A percentile compares a stretch with the other conserved stretches of the same genome.
Conservation (phyloP, 2,113 vertebrate species). For the Fulmarus glacialis region DNA sequence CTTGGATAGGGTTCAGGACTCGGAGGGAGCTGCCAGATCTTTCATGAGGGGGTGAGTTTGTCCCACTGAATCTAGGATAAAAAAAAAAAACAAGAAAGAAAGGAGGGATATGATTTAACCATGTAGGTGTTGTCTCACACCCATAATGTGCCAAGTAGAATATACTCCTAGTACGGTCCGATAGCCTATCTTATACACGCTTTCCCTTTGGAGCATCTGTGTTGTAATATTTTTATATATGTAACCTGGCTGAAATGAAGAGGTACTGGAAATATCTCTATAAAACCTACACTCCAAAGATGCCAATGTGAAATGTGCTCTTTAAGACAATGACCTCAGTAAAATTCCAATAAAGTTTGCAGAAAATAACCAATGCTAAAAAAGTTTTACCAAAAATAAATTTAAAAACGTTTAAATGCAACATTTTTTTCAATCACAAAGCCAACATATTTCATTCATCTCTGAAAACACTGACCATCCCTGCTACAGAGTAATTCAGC, state of each 20-base stretch:
- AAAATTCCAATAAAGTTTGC: not conserved
- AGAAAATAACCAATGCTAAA: not conserved
- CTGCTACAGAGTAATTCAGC: not conserved
- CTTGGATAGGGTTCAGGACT: conserved; percentile 63
- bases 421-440: not conserved
- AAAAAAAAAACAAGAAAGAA: not conserved
- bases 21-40: conserved; percentile 54
- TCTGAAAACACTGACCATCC: not conserved
- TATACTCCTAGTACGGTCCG: not conserved
- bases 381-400: not conserved
- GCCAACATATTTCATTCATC: not conserved
- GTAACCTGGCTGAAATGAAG: not conserved
- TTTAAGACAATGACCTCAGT: not conserved
- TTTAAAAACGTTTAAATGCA: not conserved
- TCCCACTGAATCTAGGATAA: not conserved
- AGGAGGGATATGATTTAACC: not conserved
- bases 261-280: not conserved
- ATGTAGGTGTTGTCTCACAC: not conserved
- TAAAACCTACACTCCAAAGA: not conserved
- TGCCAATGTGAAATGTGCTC: not conserved
- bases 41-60: conserved; percentile 25
- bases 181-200: not conserved
- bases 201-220: not conserved
- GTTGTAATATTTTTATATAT: not conserved
- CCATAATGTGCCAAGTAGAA: not conserved